Conservation (phyloP, 2,888 invertebrate genomes). For the Linhomoeus sp. region DNA sequence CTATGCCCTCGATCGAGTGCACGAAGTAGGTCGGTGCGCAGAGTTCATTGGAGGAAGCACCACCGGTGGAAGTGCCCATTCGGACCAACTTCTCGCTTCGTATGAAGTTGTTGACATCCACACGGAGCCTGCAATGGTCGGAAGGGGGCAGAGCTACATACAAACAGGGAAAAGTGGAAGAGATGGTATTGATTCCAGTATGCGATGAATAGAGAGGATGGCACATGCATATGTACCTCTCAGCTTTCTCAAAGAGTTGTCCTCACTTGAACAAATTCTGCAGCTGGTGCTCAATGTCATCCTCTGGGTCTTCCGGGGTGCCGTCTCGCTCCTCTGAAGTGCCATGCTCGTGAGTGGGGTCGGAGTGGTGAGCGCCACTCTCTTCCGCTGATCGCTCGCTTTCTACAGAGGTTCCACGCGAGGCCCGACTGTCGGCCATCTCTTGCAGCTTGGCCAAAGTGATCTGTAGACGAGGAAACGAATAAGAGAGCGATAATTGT, state of each 20-base stretch:
- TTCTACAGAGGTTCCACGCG: neutral
- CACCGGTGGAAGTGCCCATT: too few species aligned
- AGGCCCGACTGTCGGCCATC: slow-evolving; percentile 21
- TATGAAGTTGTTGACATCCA: slow-evolving; percentile 42
- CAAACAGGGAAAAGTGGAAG: too few species aligned
- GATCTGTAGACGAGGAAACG: slow-evolving; percentile 31
- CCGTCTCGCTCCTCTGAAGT: neutral
- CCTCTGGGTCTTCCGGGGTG: neutral
- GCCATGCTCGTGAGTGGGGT: too few species aligned
- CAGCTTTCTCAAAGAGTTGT: too few species aligned
- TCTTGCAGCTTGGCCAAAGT: slow-evolving; percentile 54
- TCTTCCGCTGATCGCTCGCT: too few species aligned
- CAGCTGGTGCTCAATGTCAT: slow-evolving; percentile 1
- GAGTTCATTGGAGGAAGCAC: too few species aligned
- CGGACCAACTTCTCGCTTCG: slow-evolving; percentile 48
- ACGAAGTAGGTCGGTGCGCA: slow-evolving; percentile 39
- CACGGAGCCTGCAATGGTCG: slow-evolving; percentile 5
- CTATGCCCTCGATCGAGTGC: slow-evolving; percentile 69
- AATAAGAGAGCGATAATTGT: neutral
- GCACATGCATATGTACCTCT: too few species aligned
- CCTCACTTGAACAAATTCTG: slow-evolving; percentile 1
- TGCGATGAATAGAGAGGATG: too few species aligned
- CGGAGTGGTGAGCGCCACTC: too few species aligned
- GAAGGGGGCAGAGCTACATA: too few species aligned
- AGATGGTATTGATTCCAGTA: too few species aligned